Evolutionary conservation across 2,113 vertebrate species (phyloP), one percentile per base, ranked within the genome.

Genomic region (Actenoides lindsayi): DNA sequence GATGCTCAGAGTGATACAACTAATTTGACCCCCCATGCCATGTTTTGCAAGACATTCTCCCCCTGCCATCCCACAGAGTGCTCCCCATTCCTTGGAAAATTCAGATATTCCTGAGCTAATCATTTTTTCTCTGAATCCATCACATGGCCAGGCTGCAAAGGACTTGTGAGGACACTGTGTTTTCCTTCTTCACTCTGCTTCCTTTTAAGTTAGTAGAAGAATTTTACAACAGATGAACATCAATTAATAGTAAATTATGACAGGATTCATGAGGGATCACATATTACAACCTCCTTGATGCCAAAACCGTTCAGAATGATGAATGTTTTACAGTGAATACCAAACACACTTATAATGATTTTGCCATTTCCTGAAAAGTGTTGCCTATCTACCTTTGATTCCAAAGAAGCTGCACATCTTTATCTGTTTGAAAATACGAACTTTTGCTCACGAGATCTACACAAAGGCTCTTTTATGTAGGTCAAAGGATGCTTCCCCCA

Each of bases 391-490:
- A 96, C 95, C 93, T 98, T 98, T 98, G 96, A 97, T 98, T 97
- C 92, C 93, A 96, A 97, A 97, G 97, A 96, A 94, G 93, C 87
- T 41, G 80, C 80, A 97, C 95, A 95, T 97, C 97, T 97, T 97
- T 97, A 97, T 97, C 94, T 92, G 95, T 94, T 96, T 96, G 95
- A 98, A 98, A 98, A 98, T 86, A 97, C 17, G 77, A 97, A 97
- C 97, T 96, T 97, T 93, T 95, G 97, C 93, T 98, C 97, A 96
- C 97, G 96, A 97, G 93, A 97, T 91, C 97, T 87, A 96, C 92
- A 98, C 97, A 98, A 98, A 98, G 96, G 75, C 92, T 94, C 96
- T 98, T 98, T 98, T 83, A 98, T 98, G 95, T 97, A 94, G 97
- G 98, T 98, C 98, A 98, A 97, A 98, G 95, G 97, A 97, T 97